Conservation (phyloP, 1,140 invertebrate species). For the Macrobrachium nipponense region DNA sequence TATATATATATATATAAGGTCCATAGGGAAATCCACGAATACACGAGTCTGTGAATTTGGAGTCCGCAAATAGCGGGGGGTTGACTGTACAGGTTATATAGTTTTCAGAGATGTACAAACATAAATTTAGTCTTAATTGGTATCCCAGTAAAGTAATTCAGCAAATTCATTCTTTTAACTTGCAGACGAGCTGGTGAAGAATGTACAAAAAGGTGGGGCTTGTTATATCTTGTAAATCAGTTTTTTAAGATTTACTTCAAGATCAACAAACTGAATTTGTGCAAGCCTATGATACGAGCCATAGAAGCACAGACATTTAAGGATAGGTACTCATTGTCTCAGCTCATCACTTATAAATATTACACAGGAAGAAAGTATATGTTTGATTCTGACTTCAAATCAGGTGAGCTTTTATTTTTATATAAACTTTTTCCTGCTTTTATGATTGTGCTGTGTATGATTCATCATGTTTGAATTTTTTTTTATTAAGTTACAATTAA, state of each 20-base stretch:
- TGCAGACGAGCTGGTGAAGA: slow-evolving; percentile 65
- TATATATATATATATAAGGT: too few species aligned
- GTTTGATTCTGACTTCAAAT: slow-evolving; percentile 96
- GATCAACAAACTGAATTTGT: slow-evolving; percentile 96
- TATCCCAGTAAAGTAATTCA: slow-evolving; percentile 7
- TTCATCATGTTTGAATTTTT: slow-evolving; percentile 6
- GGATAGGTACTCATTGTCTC: slow-evolving; percentile 68
- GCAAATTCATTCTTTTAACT: slow-evolving; percentile 66
- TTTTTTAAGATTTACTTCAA: slow-evolving; percentile 97
- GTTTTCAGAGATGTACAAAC: too few species aligned
- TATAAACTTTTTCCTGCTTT: not conserved
- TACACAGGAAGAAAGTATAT: slow-evolving; percentile 97
- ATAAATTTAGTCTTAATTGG: too few species aligned
- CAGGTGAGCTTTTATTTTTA: slow-evolving; percentile 70
- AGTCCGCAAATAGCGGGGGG: too few species aligned
- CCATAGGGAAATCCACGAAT: too few species aligned
- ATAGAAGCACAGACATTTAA: slow-evolving; percentile 77
- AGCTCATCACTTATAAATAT: slow-evolving; percentile 94
- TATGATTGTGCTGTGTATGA: not conserved
- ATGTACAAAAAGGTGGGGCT: slow-evolving; percentile 79
- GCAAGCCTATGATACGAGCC: slow-evolving; percentile 95
- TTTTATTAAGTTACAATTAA: not conserved
- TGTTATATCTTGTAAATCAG: slow-evolving; percentile 96
- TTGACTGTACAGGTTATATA: too few species aligned
- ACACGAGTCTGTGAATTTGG: too few species aligned